A percentile compares a stretch with the other conserved stretches of the same genome.
Conservation (phyloP, 2,113 vertebrate genomes). For the Cinclus mexicanus region DNA sequence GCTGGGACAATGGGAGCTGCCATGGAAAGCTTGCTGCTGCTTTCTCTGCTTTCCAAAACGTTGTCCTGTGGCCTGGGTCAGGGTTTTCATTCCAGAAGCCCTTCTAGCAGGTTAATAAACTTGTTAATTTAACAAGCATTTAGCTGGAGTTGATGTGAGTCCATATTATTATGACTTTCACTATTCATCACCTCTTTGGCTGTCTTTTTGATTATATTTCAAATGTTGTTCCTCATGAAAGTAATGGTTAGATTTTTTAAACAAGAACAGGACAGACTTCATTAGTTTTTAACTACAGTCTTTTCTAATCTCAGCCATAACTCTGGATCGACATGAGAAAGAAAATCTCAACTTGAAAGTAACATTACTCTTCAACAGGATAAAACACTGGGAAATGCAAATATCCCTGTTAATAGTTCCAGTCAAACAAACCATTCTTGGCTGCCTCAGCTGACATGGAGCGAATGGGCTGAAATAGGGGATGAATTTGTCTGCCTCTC, state of each 20-base stretch:
- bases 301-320: not conserved
- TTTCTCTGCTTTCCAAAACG: not conserved
- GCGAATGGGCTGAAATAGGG: not conserved
- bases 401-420: not conserved
- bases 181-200: not conserved
- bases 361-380: not conserved
- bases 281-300: not conserved
- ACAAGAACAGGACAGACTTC: not conserved
- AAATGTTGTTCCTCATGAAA: not conserved
- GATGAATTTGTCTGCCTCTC: not conserved
- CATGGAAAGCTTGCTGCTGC: not conserved
- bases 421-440: not conserved
- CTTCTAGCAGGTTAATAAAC: not conserved
- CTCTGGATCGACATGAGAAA: not conserved
- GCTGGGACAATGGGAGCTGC: not conserved
- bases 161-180: not conserved
- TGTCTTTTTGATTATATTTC: not conserved
- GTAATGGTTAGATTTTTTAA: not conserved
- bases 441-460: not conserved
- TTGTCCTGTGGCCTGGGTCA: not conserved
- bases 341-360: not conserved
- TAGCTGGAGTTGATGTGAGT: not conserved
- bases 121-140: not conserved
- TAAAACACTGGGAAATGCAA: not conserved
- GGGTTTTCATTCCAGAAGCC: not conserved